Base-by-base conservation (phyloP, 2,888 invertebrate species). In the Pseudanteris insignis region DNA sequence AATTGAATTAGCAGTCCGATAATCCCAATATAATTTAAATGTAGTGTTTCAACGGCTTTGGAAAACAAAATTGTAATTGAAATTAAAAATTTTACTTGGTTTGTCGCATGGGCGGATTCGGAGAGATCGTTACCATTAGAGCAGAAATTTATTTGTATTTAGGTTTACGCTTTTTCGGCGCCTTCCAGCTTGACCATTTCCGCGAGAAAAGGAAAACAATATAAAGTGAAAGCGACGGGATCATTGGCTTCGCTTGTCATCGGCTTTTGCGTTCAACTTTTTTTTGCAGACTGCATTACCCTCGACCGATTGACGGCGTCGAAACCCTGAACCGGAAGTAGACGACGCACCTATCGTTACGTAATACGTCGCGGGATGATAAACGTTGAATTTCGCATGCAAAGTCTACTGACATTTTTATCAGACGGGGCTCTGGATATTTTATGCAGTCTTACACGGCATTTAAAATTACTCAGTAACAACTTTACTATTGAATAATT, bases 181-280 rank as follows among this genome's bases (percentile, higher is more conserved):
- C 38, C 10, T 30, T 37, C 51, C 37, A 48, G 36, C 46, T 21
- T 40, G 38, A 24, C 21, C 54, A 46, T 66, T 65, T 63, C 63
- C 63, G 61, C 41, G 53, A 55, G 47, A 62, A 59, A 62, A 66
- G 54, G 51, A 51, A 65, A 53, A 66, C 61, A 62, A 66, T 59
- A 55, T 51, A 37, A 60, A 64, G 65, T 66, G 65, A 66, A 66
- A 66, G 65, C 55, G 32, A 36, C 40, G 58, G 34, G 59, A 63
- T 55, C 63, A 63, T 59, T 59, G 63, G 55, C 61, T 60, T 63
- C 48, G 59, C 55, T 40, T 61, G 61, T 61, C 65, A 61, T 51
- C 54, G 41, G 38, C 57, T 60, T 63, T 59, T 50, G 63, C 30
- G 36, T 48, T 40, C 18, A 26, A 36, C 36, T 63, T 63, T 63